Evolutionary conservation across 1,140 invertebrate genomes (phyloP), one percentile per base, ranked within the genome.

Genomic region (Babylonia areolata): DNA sequence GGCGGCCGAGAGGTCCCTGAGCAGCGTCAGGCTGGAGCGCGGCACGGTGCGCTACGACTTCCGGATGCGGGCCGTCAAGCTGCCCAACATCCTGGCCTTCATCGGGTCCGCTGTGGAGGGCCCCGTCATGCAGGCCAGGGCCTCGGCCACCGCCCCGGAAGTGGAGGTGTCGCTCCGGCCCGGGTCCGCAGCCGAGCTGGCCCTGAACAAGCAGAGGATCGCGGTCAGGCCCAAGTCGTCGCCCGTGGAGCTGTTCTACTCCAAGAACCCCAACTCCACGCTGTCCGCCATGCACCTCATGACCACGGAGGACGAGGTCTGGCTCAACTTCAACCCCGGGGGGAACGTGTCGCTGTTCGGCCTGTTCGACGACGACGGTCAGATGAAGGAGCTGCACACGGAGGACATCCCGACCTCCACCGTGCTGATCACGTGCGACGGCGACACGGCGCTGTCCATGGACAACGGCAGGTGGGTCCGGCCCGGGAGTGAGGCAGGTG

Each of bases 261-360:
- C 78, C 23, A 80, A 80, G 78, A 80, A 80, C n/a, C 78, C 78
- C 20, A 80, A 80, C 28, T n/a, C 78, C 12, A 80, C 40, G 23
- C 46, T 80, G n/a, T 6, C 28, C 0, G 23, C 40, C 28, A 80
- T 80, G 78, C 46, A 58, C 42, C 42, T 80, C 42, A 77, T 64
- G 58, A 33, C 28, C 31, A n/a, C 78, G 0, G 78, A 58, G 17
- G 78, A 80, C 78, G 28, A 40, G 3, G 23, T 80, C n/a, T 80
- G 78, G 78, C 40, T 80, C 3, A 17, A 33, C n/a, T 80, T 80
- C 78, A 80, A 80, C 42, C 78, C 78, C 3, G 78, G 78, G 2
- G 78, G 78, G 28, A 58, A 54, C 33, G 78, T 80, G 9, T 5
- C 40, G 37, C 46, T 80, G 5, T 54, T 80, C 15, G 78, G 39